Evolutionary conservation across 2,888 invertebrate species (phyloP).

Genomic region (Philaethria dido): DNA sequence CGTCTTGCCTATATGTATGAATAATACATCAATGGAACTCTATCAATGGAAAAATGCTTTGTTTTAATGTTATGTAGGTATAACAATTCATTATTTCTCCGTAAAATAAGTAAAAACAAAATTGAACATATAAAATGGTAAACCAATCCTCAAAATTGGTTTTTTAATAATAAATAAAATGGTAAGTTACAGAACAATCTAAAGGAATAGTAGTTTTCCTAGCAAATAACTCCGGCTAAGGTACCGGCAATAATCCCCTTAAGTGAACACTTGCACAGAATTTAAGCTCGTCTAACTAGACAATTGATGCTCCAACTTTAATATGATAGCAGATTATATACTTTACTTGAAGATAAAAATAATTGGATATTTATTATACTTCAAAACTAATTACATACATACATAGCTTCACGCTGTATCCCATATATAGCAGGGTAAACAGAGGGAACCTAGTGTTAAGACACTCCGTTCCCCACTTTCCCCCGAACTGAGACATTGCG

Average conservation of each 20-base stretch:
- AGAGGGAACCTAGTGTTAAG: too few relatives aligned
- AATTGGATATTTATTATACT: not conserved
- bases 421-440: too few relatives aligned
- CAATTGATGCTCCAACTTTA: constrained; percentile 19
- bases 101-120: not conserved
- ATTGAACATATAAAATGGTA: not conserved
- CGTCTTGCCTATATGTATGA: too few relatives aligned
- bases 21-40: too few relatives aligned
- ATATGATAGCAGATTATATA: constrained; percentile 14
- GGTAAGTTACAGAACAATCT: constrained; percentile 21
- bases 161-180: constrained; percentile 7
- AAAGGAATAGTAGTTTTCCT: constrained; percentile 22
- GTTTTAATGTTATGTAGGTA: too few relatives aligned
- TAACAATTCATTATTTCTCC: too few relatives aligned
- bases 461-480: too few relatives aligned
- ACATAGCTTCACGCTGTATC: too few relatives aligned
- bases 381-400: too few relatives aligned
- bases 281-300: constrained; percentile 31
- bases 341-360: not conserved
- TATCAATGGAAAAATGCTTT: too few relatives aligned
- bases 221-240: constrained; percentile 19
- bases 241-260: constrained; percentile 30
- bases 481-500: too few relatives aligned
- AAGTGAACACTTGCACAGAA: constrained; percentile 34
- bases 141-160: not conserved